Evolutionary conservation across 1,140 invertebrate species (phyloP), one percentile per base, ranked within the genome.

Genomic region (Drosophila nasuta): DNA sequence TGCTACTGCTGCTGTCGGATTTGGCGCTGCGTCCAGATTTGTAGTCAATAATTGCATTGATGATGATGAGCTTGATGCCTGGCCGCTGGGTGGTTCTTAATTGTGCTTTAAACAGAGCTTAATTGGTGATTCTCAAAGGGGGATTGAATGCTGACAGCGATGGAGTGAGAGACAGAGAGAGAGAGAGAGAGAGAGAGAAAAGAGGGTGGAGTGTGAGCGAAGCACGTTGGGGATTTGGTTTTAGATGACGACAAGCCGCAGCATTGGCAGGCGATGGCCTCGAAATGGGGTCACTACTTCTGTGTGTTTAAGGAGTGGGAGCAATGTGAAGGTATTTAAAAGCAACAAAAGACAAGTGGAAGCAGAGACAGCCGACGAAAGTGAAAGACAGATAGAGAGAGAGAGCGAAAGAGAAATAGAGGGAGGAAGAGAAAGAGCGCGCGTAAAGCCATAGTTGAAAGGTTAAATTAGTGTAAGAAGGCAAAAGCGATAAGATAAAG

Each of bases 1-100:
- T 38, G 6, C n/a, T n/a, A n/a, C 56, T 56, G 52, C 41, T 59
- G 35, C 35, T 38, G 6, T 56, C 38, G 77, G 62, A 85, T 80
- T 85, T 85, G 69, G 81, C 72, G 63, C 72, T 68, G 69, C 72
- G 82, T 78, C 66, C 76, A 74, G 83, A 81, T 87, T 87, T 88
- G 82, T 88, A 88, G 83, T 83, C 83, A 87, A 87, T 87, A 87
- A 87, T 87, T 87, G 82, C 82, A 87, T 87, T 87, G 83, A 88
- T 80, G 82, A 82, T 79, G 80, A 66, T 72, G 80, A 76, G 81
- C 71, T 68, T 75, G 65, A 52, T 64, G 71, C 52, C 68, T 48
- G 77, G 77, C 5, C 13, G 28, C n/a, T 54, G 45, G 60, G 43
- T 56, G 45, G 68, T 66, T 82, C 82, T 88, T 87, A 87, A 87